Conservation (phyloP, 2,113 vertebrate species). For the Pteruthius melanotis region DNA sequence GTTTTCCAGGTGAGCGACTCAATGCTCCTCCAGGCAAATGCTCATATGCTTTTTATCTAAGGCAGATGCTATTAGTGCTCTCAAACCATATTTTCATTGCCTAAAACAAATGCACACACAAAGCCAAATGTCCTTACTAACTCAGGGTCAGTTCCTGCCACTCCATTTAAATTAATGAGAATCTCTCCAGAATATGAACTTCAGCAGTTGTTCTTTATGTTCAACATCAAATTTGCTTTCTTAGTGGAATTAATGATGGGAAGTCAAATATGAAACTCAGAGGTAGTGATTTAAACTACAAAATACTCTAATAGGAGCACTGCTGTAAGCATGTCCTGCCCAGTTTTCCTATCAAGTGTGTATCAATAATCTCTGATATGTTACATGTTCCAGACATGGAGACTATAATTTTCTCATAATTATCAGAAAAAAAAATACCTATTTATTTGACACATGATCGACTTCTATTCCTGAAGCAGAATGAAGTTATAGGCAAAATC, state of each 20-base stretch:
- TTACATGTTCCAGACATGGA: not conserved
- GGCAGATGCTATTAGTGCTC: not conserved
- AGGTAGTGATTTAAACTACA: not conserved
- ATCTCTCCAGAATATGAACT: not conserved
- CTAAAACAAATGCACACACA: not conserved
- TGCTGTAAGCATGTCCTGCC: not conserved
- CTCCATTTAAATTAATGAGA: not conserved
- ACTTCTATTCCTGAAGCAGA: not conserved
- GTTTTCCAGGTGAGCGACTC: not conserved
- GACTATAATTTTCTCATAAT: not conserved
- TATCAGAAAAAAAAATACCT: not conserved
- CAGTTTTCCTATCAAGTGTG: not conserved
- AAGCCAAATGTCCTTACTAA: not conserved
- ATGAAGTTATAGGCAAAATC: not conserved
- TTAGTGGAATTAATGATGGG: not conserved
- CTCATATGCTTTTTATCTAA: not conserved
- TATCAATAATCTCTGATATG: not conserved
- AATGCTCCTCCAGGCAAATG: not conserved
- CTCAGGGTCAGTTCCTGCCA: not conserved
- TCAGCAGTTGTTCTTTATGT: not conserved
- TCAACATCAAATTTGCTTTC: not conserved
- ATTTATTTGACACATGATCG: not conserved
- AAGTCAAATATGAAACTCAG: not conserved
- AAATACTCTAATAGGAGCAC: not conserved
- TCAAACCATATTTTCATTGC: not conserved